Base-by-base conservation (phyloP, 2,113 vertebrate species). In the Phrynosoma platyrhinos region DNA sequence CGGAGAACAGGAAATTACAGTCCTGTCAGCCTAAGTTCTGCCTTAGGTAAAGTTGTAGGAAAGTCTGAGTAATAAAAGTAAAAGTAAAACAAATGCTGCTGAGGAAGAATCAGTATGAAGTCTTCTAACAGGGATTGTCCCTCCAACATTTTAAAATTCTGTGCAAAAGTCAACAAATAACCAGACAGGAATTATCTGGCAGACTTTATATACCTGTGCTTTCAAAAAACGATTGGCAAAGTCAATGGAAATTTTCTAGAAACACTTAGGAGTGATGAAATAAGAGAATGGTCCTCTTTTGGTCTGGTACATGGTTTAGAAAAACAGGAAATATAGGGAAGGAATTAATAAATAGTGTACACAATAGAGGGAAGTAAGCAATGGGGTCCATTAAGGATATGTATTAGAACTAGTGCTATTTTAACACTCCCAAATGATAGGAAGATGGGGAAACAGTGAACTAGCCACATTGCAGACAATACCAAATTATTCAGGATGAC, bases 221-320 rank as follows among this genome's bases (percentile, higher is more conserved):
- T 66, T 82, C 58, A 82, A 64, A 81, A 81, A 64, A 20, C 3
- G 25, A 36, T 81, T 81, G 53, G 53, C 53, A 64, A 81, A 36
- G 21, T 66, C 21, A 3, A 12, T 82, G 58, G 10, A 68, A 53
- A 21, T 10, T 3, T 83, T 18, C 66, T 82, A 47, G 8, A 32
- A 52, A 82, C 21, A 82, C 25, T n/a, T 83, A 83, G 27, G 25
- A 83, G 40, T n/a, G 80, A 82, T 82, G 62, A 42, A 66, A n/a
- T 82, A 82, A 71, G 42, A 71, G 14, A 53, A 71, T 68, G 7
- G 18, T 62, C 36, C 36, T 83, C 14, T 71, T 52, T 52, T 83
- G 40, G n/a, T 14, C 25, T 25, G 27, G 82, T 69, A 82, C 42
- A 36, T 23, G n/a, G 18, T 82, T 82, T 82, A 9, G 32, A 82